Conservation (phyloP, 2,113 vertebrate species). For the Macquaria australasica region DNA sequence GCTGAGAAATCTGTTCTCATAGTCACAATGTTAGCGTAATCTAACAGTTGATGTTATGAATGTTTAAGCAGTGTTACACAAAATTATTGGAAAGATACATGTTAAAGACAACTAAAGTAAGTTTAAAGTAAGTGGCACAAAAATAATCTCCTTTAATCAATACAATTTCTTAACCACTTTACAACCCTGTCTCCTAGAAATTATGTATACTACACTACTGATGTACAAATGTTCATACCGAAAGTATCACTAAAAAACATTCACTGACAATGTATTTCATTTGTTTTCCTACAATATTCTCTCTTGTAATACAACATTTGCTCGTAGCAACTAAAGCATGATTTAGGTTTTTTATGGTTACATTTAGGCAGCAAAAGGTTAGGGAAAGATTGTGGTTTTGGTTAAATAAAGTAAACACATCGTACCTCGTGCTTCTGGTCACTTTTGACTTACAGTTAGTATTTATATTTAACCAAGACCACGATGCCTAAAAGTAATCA, state of each 20-base stretch:
- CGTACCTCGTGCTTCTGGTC: no score
- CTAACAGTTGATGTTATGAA: background rate
- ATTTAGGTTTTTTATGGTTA: background rate
- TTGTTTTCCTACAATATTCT: background rate
- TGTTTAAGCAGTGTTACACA: background rate
- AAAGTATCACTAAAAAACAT: background rate
- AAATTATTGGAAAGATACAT: background rate
- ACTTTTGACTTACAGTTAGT: no score
- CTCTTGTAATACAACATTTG: background rate
- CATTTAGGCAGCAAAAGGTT: background rate
- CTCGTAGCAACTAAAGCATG: background rate
- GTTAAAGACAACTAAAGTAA: background rate
- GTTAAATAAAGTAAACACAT: background rate
- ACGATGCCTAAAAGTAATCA: background rate
- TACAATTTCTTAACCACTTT: background rate
- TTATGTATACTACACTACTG: background rate
- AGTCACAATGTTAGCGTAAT: background rate
- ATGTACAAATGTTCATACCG: background rate
- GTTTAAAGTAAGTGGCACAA: background rate
- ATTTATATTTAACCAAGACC: background rate
- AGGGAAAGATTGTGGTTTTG: background rate
- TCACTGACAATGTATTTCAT: background rate
- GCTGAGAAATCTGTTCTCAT: background rate
- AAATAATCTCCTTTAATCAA: no score
- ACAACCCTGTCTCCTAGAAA: background rate